Conservation (phyloP, 2,888 invertebrate species). For the Gisinianus flammeolus region DNA sequence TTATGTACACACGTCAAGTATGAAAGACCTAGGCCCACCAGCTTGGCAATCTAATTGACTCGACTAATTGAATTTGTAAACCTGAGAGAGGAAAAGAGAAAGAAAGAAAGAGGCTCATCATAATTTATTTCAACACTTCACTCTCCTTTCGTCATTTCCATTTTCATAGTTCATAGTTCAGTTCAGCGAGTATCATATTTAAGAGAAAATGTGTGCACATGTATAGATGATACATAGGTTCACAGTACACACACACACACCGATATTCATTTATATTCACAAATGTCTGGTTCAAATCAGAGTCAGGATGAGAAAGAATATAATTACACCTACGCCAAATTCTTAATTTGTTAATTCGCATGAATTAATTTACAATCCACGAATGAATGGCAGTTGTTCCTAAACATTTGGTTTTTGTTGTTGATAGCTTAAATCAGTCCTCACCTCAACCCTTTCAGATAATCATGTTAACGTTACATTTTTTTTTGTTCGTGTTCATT, state of each 20-base stretch:
- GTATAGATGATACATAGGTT: too few relatives aligned
- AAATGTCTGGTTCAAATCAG: background rate
- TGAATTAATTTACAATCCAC: background rate
- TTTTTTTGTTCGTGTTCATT: too few relatives aligned
- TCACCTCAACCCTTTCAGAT: too few relatives aligned
- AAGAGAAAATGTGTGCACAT: background rate
- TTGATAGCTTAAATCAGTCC: too few relatives aligned
- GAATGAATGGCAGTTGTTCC: too few relatives aligned
- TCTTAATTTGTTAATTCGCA: background rate
- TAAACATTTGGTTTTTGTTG: background rate
- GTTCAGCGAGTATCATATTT: background rate
- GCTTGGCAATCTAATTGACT: constrained; percentile 17
- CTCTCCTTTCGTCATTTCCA: constrained; percentile 17
- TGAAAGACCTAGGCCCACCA: constrained; percentile 1
- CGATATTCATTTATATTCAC: too few relatives aligned
- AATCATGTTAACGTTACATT: too few relatives aligned
- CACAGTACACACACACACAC: too few relatives aligned
- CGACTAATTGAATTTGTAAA: constrained; percentile 27
- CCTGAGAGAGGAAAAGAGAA: background rate
- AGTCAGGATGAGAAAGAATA: background rate
- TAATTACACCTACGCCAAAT: constrained; percentile 16
- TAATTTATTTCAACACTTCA: constrained; percentile 32
- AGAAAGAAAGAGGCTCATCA: background rate
- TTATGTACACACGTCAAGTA: background rate
- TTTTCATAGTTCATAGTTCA: constrained; percentile 1